Conservation (phyloP, 2,113 vertebrate species). For the Vulpes vulpes region DNA sequence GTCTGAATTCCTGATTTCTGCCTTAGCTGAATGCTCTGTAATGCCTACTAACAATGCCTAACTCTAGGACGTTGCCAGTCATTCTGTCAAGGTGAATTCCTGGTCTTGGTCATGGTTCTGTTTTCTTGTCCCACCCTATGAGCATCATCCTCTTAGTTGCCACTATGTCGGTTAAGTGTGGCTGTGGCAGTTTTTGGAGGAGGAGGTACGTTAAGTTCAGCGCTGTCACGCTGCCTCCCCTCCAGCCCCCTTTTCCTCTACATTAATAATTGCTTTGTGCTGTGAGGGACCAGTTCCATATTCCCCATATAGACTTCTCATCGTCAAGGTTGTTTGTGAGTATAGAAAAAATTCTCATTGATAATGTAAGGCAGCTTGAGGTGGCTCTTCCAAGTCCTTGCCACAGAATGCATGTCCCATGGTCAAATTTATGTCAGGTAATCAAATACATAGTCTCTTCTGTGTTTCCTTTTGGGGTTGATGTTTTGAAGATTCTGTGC, state of each 20-base stretch:
- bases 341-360: neutral
- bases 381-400: neutral
- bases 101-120: neutral
- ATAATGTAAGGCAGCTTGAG: neutral
- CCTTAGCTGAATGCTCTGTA: neutral
- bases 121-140: neutral
- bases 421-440: neutral
- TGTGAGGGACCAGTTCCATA: neutral
- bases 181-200: neutral
- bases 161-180: neutral
- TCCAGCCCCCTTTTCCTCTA: neutral
- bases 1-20: neutral
- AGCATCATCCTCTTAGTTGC: neutral
- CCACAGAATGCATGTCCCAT: neutral
- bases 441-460: neutral
- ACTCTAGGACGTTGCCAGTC: neutral
- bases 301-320: neutral
- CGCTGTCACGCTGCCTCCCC: neutral
- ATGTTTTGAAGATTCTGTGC: neutral
- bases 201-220: neutral
- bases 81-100: neutral
- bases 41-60: neutral
- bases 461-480: neutral
- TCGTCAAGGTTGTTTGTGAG: neutral
- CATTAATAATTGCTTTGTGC: neutral